Percentiles rank a stretch among this genome's conserved stretches.
phyloP scores from a whole-genome alignment of 2,888 invertebrate species.

The Rambutsinella grinnellia region DNA sequence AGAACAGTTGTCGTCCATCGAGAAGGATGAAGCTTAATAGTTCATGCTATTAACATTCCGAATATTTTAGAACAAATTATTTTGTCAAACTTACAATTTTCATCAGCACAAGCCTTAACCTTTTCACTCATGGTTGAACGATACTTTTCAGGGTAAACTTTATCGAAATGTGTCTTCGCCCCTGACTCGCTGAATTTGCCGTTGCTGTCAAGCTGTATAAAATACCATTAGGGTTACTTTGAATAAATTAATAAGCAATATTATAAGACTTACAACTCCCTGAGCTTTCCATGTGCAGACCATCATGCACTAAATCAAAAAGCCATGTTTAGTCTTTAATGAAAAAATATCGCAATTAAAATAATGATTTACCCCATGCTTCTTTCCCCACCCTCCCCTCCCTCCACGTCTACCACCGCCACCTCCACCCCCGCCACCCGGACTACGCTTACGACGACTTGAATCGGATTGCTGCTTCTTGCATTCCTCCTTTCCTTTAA shows the following conservation, averaged over 20 bases:
- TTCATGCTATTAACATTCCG: neutral
- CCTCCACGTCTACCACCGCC: constrained; percentile 3
- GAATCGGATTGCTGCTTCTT: neutral
- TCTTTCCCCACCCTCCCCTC: neutral
- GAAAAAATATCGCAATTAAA: neutral
- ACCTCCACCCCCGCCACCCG: constrained; percentile 3
- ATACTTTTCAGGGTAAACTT: constrained; percentile 19
- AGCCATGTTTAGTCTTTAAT: neutral
- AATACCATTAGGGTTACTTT: too few relatives aligned
- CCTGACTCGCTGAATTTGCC: constrained; percentile 22
- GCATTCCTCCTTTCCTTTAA: constrained; percentile 23
- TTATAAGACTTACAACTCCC: constrained; percentile 31
- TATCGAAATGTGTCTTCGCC: neutral
- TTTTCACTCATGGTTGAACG: neutral
- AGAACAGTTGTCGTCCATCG: constrained; percentile 31
- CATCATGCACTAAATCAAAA: constrained; percentile 8
- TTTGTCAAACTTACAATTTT: constrained; percentile 14
- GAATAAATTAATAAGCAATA: neutral
- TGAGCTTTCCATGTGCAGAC: constrained; percentile 35
- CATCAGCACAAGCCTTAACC: constrained; percentile 10
- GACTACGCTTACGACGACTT: constrained; percentile 25
- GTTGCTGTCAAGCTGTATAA: constrained; percentile 16
- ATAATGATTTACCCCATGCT: constrained; percentile 11
- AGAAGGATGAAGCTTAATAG: constrained; percentile 13
- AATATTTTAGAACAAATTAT: neutral